Percentiles rank a stretch among this genome's conserved stretches.
These are phyloP conservation scores for Strix aluco DNA, from an alignment of 2,113 vertebrate species.

Conservation along the genomic window DNA sequence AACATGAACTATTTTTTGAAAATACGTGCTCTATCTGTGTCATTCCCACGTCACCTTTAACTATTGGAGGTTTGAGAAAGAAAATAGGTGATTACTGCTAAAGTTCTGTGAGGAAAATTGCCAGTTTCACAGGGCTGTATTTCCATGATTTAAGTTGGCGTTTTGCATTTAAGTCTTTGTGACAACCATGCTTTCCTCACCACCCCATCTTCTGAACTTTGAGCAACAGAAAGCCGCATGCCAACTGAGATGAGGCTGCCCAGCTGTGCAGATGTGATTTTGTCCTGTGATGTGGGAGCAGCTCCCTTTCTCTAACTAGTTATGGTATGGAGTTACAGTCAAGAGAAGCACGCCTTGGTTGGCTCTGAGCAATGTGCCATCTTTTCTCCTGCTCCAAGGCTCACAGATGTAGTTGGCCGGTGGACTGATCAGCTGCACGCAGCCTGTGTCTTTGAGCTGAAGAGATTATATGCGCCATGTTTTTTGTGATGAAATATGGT, in stretches of 20 bases:
- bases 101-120: neutral
- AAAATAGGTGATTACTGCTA: neutral
- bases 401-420: neutral
- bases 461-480: neutral
- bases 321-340: neutral
- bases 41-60: neutral
- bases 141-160: neutral
- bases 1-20: neutral
- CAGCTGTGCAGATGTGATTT: neutral
- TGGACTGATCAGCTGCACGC: neutral
- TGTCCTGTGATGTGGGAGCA: neutral
- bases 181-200: neutral
- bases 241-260: neutral
- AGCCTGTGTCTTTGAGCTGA: neutral
- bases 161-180: neutral
- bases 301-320: neutral
- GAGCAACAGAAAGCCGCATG: neutral
- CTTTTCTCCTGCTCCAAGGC: neutral
- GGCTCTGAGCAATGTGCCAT: neutral
- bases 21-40: neutral
- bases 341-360: fast-evolving
- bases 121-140: neutral
- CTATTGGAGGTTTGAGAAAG: neutral
- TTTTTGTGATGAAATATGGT: neutral
- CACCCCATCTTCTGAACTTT: neutral